Base-by-base conservation (phyloP, 2,797 vertebrate species). In the Gymnopithys bicolor region DNA sequence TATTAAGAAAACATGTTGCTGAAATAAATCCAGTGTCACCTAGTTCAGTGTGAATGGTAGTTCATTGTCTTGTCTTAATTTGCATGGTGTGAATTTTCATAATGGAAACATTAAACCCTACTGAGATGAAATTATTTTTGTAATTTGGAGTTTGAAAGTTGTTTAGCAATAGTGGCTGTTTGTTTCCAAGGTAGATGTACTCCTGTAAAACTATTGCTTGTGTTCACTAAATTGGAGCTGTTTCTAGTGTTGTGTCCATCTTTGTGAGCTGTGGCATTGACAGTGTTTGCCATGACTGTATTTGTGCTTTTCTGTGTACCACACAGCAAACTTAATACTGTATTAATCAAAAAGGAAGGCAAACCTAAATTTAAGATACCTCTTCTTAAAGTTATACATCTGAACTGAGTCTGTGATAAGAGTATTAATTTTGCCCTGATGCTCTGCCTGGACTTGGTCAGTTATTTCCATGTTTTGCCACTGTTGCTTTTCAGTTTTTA, bases 321-420 rank as follows among this genome's bases (percentile, higher is more conserved):
- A 27, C 21, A 21, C 17, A 46, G 13, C 41, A 39, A 70, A 3
- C 64, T 91, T 75, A 80, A 58, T 91, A 83, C 91, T 96, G 93
- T 89, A 68, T 94, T 80, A 24, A 52, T 14, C 78, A 80, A 23
- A 91, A 92, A 85, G 91, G 91, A 92, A 85, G 64, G 32, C 76
- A 91, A n/a, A 30, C n/a, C 33, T 43, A 77, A 63, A 77, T 76
- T 85, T 49, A 35, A 82, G 32, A 2, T 32, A 48, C 28, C 6
- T 79, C 19, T 79, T 33, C 28, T 56, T 37, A 30, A 45, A 35
- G 7, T 30, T 60, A 55, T 30, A 4, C 74, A 15, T 8, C 37
- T 28, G 3, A 58, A 35, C 51, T 77, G n/a, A 56, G 3, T 37
- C 13, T 32, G 4, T 35, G 53, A 37, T 43, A 58, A 60, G 56